These are phyloP conservation scores for Mallotus villosus DNA, from an alignment of 2,797 vertebrate genomes.

Conservation along the genomic window DNA sequence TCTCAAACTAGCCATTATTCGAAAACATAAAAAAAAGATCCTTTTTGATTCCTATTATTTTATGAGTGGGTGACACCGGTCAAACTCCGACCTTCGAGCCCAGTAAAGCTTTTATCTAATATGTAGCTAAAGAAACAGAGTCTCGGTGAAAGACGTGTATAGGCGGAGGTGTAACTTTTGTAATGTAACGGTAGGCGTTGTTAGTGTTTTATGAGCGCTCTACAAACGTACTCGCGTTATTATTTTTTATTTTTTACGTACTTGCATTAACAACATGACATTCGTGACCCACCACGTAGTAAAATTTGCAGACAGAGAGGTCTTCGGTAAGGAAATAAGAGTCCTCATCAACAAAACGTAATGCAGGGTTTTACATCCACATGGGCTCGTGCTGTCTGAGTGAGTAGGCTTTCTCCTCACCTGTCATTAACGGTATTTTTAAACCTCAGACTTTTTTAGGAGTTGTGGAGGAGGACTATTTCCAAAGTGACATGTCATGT, in stretches of 20 bases:
- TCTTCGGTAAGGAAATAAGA: no score
- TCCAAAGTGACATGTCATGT: background rate
- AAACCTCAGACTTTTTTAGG: background rate
- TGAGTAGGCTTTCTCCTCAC: background rate
- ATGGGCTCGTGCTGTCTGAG: no score
- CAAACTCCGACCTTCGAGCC: slow-evolving; percentile 4
- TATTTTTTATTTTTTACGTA: no score
- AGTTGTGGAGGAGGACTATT: background rate
- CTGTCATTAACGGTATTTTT: slow-evolving; percentile 4
- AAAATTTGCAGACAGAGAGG: no score
- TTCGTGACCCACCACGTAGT: no score
- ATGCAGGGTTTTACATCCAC: no score
- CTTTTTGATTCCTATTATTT: no score
- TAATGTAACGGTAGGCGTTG: background rate
- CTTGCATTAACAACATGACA: no score
- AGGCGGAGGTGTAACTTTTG: background rate
- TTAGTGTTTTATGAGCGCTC: background rate
- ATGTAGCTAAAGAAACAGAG: background rate
- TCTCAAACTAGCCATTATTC: no score
- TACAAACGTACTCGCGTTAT: background rate
- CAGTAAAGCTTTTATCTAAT: background rate
- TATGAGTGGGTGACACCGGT: background rate
- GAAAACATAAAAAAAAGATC: no score
- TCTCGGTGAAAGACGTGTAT: background rate
- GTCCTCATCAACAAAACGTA: background rate